Conservation (phyloP, 2,888 invertebrate genomes). For the Eristalis intricaria region DNA sequence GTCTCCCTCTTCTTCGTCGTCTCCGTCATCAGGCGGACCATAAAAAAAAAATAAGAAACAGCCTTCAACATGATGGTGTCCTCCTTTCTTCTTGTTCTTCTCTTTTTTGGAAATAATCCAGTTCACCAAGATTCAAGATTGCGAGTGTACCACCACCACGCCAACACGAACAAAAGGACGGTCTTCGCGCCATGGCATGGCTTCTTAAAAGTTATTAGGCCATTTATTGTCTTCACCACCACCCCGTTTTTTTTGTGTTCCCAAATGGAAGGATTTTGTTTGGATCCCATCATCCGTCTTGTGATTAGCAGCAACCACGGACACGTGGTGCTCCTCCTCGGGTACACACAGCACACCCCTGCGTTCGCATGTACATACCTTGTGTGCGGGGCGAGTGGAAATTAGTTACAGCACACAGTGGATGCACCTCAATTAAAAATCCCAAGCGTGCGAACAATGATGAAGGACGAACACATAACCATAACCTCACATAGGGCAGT, state of each 20-base stretch:
- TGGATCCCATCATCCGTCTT: slow-evolving; percentile 35
- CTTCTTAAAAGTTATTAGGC: slow-evolving; percentile 63
- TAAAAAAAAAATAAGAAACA: too few relatives aligned
- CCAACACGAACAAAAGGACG: slow-evolving; percentile 40
- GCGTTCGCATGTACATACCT: too few relatives aligned
- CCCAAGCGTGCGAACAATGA: slow-evolving; percentile 29
- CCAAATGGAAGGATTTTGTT: slow-evolving; percentile 49
- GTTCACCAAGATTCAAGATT: slow-evolving; percentile 42
- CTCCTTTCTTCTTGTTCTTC: slow-evolving; percentile 1
- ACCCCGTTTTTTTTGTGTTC: not conserved
- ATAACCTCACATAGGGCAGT: not conserved
- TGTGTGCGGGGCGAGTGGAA: slow-evolving; percentile 33
- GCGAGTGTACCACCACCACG: not conserved
- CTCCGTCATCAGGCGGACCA: not conserved
- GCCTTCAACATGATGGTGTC: too few relatives aligned
- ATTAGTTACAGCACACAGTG: slow-evolving; percentile 52
- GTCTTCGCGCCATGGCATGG: slow-evolving; percentile 58
- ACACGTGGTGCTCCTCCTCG: slow-evolving; percentile 47
- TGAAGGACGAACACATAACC: slow-evolving; percentile 54
- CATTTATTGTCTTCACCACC: slow-evolving; percentile 48
- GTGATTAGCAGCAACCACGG: slow-evolving; percentile 32
- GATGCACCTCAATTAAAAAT: slow-evolving; percentile 61
- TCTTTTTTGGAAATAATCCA: slow-evolving; percentile 61
- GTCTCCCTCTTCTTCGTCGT: not conserved
- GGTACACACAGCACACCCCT: too few relatives aligned